Evolutionary conservation across 2,113 vertebrate species (phyloP).

Genomic region (Ciconia boyciana): DNA sequence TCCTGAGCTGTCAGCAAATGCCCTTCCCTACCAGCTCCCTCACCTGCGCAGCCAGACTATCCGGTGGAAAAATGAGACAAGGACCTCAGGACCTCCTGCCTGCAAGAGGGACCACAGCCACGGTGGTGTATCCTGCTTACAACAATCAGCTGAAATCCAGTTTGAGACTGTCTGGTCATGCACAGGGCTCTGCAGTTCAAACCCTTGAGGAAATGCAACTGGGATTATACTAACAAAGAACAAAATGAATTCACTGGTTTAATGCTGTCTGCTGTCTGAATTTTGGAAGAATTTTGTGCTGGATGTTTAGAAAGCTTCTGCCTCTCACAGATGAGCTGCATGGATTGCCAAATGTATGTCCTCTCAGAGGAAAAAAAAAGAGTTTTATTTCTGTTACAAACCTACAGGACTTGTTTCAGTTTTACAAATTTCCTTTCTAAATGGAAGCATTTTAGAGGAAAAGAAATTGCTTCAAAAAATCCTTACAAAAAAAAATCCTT

Average conservation of each 20-base stretch:
- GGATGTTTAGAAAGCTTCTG: slow-evolving; percentile 38
- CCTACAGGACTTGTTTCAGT: not conserved
- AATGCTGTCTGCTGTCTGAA: not conserved
- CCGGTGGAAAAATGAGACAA: not conserved
- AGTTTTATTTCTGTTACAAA: slow-evolving; percentile 9
- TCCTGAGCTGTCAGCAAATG: not conserved
- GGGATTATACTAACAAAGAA: not conserved
- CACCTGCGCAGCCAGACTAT: not conserved
- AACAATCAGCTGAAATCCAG: not conserved
- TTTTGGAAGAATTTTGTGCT: not conserved
- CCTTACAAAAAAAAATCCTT: not conserved
- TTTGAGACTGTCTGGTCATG: not conserved
- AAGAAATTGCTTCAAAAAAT: not conserved
- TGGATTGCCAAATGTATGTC: slow-evolving; percentile 51
- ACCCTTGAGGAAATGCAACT: not conserved
- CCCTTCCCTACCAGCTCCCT: not conserved
- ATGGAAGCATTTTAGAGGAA: not conserved
- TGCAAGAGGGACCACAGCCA: not conserved
- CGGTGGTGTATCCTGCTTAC: not conserved
- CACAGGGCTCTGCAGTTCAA: not conserved
- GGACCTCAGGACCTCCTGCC: not conserved
- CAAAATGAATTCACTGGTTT: not conserved
- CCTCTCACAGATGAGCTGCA: slow-evolving; percentile 28
- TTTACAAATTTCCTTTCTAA: slow-evolving; percentile 21
- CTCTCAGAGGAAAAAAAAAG: slow-evolving; percentile 14